These are phyloP conservation scores for Macrosoma leucophasiata DNA, from an alignment of 2,888 invertebrate genomes.

Conservation along the genomic window DNA sequence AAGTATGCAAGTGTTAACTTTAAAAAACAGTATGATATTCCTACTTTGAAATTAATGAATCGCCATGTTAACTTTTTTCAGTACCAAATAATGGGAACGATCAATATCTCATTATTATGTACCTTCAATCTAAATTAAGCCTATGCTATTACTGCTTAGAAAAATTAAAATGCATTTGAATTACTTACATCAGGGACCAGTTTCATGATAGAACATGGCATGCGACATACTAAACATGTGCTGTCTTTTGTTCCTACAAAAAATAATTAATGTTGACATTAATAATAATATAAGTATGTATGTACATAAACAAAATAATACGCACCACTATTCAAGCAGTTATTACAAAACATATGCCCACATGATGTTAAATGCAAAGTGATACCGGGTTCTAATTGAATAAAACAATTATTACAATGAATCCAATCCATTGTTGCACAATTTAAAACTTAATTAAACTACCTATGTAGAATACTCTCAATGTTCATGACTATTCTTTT, in stretches of 20 bases:
- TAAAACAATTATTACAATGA: constrained; percentile 70
- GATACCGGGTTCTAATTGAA: constrained; percentile 60
- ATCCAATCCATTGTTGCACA: constrained; percentile 63
- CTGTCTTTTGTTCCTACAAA: constrained; percentile 52
- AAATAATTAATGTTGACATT: constrained; percentile 6
- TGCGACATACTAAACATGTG: constrained; percentile 61
- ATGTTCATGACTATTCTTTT: too few relatives aligned
- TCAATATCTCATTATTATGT: too few relatives aligned
- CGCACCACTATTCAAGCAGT: constrained; percentile 60
- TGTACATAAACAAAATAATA: constrained; percentile 14
- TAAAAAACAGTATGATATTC: too few relatives aligned
- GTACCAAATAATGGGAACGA: too few relatives aligned
- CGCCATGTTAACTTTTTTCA: too few relatives aligned
- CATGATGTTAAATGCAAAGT: constrained; percentile 68
- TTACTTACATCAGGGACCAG: constrained; percentile 61
- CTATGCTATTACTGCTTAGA: neutral
- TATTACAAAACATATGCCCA: constrained; percentile 72
- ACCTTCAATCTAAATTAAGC: constrained; percentile 16
- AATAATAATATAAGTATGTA: constrained; percentile 4
- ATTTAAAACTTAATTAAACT: constrained; percentile 6
- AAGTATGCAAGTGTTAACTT: constrained; percentile 1
- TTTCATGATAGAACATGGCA: constrained; percentile 64
- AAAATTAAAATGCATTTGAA: neutral
- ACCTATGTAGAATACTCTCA: too few relatives aligned
- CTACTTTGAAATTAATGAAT: too few relatives aligned